These are phyloP conservation scores for Aphrophora alni DNA, from an alignment of 2,888 invertebrate genomes.

Conservation along the genomic window DNA sequence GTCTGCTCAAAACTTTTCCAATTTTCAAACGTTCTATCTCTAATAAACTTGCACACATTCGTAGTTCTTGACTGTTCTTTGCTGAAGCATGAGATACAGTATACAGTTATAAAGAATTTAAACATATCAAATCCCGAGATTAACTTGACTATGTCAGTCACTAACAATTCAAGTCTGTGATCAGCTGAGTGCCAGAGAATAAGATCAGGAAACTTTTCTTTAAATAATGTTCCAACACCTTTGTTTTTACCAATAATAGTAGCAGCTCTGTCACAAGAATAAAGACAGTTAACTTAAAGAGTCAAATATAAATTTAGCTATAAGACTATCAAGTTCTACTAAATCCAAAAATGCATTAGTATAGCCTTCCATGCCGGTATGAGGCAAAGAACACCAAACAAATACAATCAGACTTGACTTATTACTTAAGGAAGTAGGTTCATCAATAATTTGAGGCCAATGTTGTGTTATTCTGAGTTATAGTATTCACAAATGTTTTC, in stretches of 20 bases:
- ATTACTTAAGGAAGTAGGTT: conserved; percentile 18
- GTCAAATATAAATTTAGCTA: not conserved
- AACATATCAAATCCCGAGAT: not conserved
- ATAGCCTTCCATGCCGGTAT: not conserved
- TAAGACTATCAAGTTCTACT: conserved; percentile 18
- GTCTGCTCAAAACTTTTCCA: too few relatives aligned
- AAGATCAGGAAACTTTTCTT: not conserved
- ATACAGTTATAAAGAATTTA: not conserved
- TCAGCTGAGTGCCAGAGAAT: not conserved
- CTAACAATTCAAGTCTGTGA: not conserved
- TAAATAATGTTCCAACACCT: conserved; percentile 9
- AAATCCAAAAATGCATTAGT: conserved; percentile 18
- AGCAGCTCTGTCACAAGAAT: conserved; percentile 9
- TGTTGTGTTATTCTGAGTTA: not conserved
- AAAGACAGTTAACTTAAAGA: conserved; percentile 18
- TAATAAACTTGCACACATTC: too few relatives aligned
- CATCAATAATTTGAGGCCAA: conserved; percentile 11
- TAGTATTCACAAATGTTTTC: conserved; percentile 1
- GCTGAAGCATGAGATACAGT: not conserved
- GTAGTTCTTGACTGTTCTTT: too few relatives aligned
- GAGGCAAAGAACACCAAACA: conserved; percentile 14
- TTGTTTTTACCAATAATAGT: not conserved
- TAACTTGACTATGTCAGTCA: not conserved
- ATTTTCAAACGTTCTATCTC: too few relatives aligned
- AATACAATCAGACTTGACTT: conserved; percentile 18